Base-by-base conservation (phyloP, 2,888 invertebrate species). In the Carcina quercana region DNA sequence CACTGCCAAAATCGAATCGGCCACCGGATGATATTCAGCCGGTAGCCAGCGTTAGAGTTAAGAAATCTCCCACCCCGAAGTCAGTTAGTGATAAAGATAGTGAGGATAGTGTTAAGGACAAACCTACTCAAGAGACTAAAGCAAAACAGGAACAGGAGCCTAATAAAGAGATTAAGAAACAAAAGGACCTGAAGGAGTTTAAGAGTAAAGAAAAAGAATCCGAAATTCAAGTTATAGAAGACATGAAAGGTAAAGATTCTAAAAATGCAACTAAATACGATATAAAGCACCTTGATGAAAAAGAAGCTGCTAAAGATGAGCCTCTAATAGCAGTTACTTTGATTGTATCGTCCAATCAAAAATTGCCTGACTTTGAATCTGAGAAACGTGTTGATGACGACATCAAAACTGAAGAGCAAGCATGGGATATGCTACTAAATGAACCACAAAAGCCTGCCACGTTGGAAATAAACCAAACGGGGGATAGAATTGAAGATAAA, bases 341-440 rank as follows among this genome's bases (percentile, higher is more conserved):
- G 28, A 50, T 46, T 37, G 11, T 38, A 15, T 35, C 54, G 2
- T 24, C 37, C 7, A 52, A 50, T 37, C 53, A 51, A 42, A 54
- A 58, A 28, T 13, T 24, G 4, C 36, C 38, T 1, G 51, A 55
- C 15, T 29, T 42, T 3, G 56, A 50, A 24, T 25, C 30, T 26
- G 22, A 43, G 28, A 48, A 53, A 33, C 43, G 38, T 34, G 29
- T 41, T 14, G 44, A 50, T 6, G 46, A 47, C 20, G 55, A 58
- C 12, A 57, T 74, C 4, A 76, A 70, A 60, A 69, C 68, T 8
- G 83, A 82, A 43, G 79, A 80, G 15, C 79, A 76, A 45, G 78
- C 79, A 10, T 82, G 83, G 82, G 76, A 83, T 40, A 59, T 83
- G 64, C 63, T 82, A 27, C 38, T 78, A 8, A 72, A 56, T 35